Percentiles rank a stretch among this genome's conserved stretches.
phyloP scores from a whole-genome alignment of 2,888 invertebrate genomes.

The Lycophotia porphyrea region DNA sequence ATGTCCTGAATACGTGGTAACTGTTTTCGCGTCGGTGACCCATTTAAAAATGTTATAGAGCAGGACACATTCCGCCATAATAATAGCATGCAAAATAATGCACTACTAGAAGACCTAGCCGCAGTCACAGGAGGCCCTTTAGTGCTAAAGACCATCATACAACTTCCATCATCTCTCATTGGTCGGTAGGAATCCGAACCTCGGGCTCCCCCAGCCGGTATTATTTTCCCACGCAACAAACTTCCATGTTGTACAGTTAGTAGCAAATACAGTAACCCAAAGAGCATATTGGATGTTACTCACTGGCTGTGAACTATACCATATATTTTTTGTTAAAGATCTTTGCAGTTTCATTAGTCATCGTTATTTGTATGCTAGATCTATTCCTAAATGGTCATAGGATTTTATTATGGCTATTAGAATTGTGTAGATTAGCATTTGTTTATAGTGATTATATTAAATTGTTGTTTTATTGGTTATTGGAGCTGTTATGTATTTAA shows the following conservation, averaged over 20 bases:
- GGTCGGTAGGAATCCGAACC: neutral
- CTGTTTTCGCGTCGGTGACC: no score
- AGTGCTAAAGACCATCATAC: neutral
- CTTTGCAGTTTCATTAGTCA: conserved; percentile 43
- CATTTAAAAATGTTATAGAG: no score
- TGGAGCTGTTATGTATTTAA: neutral
- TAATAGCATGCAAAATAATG: no score
- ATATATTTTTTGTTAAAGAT: conserved; percentile 30
- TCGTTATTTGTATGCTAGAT: conserved; percentile 43
- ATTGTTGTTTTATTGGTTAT: conserved; percentile 33
- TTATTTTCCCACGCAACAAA: neutral
- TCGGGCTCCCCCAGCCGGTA: neutral
- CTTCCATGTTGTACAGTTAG: neutral
- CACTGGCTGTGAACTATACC: neutral
- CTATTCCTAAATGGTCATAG: conserved; percentile 36
- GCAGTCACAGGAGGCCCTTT: neutral
- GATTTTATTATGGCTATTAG: conserved; percentile 50
- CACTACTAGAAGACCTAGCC: neutral
- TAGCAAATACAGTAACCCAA: neutral
- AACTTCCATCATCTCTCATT: neutral
- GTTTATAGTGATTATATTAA: conserved; percentile 23
- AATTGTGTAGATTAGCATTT: conserved; percentile 40
- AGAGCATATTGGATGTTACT: conserved; percentile 27
- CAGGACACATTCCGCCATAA: no score
- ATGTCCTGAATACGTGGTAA: no score